Conservation (phyloP, 2,888 invertebrate genomes). For the Rhagium mordax region DNA sequence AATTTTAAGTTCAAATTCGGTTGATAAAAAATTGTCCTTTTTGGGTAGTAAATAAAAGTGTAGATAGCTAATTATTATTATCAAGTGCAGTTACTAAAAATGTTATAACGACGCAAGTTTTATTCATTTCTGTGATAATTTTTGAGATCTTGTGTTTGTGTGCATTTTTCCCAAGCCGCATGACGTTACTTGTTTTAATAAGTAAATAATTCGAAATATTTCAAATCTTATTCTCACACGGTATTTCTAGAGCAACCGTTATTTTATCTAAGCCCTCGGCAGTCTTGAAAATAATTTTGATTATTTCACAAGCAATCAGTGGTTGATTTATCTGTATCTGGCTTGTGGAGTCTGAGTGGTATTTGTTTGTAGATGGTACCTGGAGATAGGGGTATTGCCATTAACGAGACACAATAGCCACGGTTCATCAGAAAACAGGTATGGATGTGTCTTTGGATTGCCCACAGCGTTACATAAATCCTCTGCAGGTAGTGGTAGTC, state of each 20-base stretch:
- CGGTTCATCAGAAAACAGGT: conserved; percentile 45
- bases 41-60: too few relatives aligned
- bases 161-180: too few relatives aligned
- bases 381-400: conserved; percentile 51
- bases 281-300: conserved; percentile 31
- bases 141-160: too few relatives aligned
- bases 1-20: too few relatives aligned
- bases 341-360: conserved; percentile 32
- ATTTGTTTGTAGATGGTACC: conserved; percentile 50
- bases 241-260: conserved; percentile 21
- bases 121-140: too few relatives aligned
- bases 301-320: conserved; percentile 34
- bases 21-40: too few relatives aligned
- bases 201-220: background rate
- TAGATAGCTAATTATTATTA: too few relatives aligned
- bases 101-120: too few relatives aligned
- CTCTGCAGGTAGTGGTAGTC: conserved; percentile 63
- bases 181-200: background rate
- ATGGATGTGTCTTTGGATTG: conserved; percentile 29
- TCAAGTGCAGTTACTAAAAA: too few relatives aligned
- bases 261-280: conserved; percentile 15
- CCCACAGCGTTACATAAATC: conserved; percentile 63
- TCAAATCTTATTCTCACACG: background rate
- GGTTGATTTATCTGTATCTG: conserved; percentile 38
- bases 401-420: conserved; percentile 54